Base-by-base conservation (phyloP, 2,113 vertebrate species). In the Pseudorectes ferrugineus region DNA sequence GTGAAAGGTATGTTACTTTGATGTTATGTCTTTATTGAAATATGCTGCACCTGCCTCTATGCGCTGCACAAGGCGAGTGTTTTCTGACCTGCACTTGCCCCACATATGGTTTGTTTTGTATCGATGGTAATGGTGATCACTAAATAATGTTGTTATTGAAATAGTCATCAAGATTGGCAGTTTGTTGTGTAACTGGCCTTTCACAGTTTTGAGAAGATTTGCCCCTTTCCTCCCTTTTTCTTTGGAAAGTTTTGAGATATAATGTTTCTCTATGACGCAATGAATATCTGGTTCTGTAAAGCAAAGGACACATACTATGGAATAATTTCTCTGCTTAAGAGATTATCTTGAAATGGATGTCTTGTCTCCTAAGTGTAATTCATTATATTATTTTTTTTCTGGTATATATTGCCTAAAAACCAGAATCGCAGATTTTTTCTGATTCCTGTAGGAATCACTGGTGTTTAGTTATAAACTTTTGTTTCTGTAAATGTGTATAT, bases 1-100 rank as follows among this genome's bases (percentile, higher is more conserved):
- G 2, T 10, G 6, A 36, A 73, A 82, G 25, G 36, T 43, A 33
- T 77, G 25, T 45, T 85, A 46, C 49, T 85, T 89, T 68, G 67
- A 74, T 76, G 48, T 40, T 49, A 49, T 31, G n/a, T 38, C 29
- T 31, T 46, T 46, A 57, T 11, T 82, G 70, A 89, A 87, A 74
- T 85, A 61, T 19, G 35, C 24, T 51, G 11, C 33, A 49, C 66
- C 55, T 75, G 57, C 48, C 72, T 57, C 66, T 31, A 9, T 65
- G 35, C 1, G 9, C 4, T 14, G 43, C 29, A 31, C 10, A 16
- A 38, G 29, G 11, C 0, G 0, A 35, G 12, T n/a, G 4, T 48
- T 89, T 94, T 63, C 57, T 84, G 42, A 62, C 59, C 73, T 88
- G 55, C 36, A 20, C 24, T 72, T 89, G 79, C 40, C 13, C 19